These are phyloP conservation scores for Parambassis ranga DNA, from an alignment of 2,797 vertebrate genomes.

Conservation along the genomic window DNA sequence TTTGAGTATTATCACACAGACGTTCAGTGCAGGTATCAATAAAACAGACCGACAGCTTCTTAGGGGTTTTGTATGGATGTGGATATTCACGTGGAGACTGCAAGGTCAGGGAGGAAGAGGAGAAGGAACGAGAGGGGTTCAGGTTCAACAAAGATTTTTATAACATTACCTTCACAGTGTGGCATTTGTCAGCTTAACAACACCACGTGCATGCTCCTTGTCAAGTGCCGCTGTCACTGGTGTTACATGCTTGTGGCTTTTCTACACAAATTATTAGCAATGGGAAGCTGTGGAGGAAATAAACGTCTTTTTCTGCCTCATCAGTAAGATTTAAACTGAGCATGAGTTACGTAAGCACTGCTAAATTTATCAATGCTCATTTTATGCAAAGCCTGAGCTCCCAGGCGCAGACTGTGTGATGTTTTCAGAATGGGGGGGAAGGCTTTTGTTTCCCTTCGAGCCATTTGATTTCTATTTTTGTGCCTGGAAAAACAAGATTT, in stretches of 20 bases:
- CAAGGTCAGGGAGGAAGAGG: not conserved
- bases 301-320: conserved; percentile 76
- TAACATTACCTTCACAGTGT: conserved; percentile 34
- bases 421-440: conserved; percentile 57
- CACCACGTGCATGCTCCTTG: conserved; percentile 5
- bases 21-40: conserved; percentile 11
- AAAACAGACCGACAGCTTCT: conserved; percentile 25
- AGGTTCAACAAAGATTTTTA: conserved; percentile 42
- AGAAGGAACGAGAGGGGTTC: not conserved
- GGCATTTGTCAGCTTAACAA: conserved; percentile 30
- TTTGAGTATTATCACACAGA: conserved; percentile 31
- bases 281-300: conserved; percentile 51
- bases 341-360: conserved; percentile 75
- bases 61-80: conserved; percentile 24
- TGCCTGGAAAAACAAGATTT: conserved; percentile 58
- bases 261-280: conserved; percentile 63
- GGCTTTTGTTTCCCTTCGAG: conserved; percentile 72
- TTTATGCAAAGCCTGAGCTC: conserved; percentile 79
- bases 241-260: conserved; percentile 57
- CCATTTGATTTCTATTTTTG: conserved; percentile 71
- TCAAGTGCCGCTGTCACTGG: conserved; percentile 16
- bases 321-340: conserved; percentile 79
- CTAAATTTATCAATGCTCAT: conserved; percentile 84
- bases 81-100: conserved; percentile 18
- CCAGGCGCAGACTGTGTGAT: conserved; percentile 66